A percentile compares a stretch with the other conserved stretches of the same genome.
These are phyloP conservation scores for Paramormyrops kingsleyae DNA, from an alignment of 2,113 vertebrate species.

Conservation along the genomic window DNA sequence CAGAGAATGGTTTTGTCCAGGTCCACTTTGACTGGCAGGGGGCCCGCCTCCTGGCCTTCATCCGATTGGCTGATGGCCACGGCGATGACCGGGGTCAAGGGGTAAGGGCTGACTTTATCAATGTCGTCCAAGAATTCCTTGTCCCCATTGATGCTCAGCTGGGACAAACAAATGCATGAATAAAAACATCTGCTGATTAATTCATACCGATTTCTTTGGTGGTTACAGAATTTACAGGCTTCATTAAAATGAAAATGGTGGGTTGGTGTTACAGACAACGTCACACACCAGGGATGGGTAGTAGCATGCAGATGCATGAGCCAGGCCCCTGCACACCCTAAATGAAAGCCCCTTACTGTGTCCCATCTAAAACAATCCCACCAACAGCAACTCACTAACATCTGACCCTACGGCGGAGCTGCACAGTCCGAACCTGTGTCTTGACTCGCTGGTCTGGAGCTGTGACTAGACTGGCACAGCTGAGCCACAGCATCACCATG, in stretches of 20 bases:
- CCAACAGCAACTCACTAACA: neutral
- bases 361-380: neutral
- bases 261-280: neutral
- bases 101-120: slow-evolving; percentile 61
- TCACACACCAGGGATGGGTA: neutral
- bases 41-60: slow-evolving; percentile 64
- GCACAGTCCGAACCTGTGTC: slow-evolving; percentile 66
- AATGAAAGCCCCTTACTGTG: neutral
- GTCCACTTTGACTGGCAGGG: slow-evolving; percentile 80
- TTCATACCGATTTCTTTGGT: neutral
- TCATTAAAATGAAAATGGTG: neutral
- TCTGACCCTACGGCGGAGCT: neutral
- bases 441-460: slow-evolving; percentile 79
- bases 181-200: neutral
- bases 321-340: neutral
- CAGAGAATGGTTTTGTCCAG: slow-evolving; percentile 77
- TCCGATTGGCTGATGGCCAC: slow-evolving; percentile 63
- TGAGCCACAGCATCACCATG: slow-evolving; percentile 95
- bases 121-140: slow-evolving; percentile 76
- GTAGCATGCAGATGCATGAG: neutral
- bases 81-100: slow-evolving; percentile 66
- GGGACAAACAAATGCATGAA: slow-evolving; percentile 13
- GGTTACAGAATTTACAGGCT: neutral
- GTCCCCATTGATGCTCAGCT: slow-evolving; percentile 85
- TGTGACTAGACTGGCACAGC: slow-evolving; percentile 88